Evolutionary conservation across 2,797 vertebrate genomes (phyloP), one percentile per base, ranked within the genome.

Genomic region (Sparus aurata): DNA sequence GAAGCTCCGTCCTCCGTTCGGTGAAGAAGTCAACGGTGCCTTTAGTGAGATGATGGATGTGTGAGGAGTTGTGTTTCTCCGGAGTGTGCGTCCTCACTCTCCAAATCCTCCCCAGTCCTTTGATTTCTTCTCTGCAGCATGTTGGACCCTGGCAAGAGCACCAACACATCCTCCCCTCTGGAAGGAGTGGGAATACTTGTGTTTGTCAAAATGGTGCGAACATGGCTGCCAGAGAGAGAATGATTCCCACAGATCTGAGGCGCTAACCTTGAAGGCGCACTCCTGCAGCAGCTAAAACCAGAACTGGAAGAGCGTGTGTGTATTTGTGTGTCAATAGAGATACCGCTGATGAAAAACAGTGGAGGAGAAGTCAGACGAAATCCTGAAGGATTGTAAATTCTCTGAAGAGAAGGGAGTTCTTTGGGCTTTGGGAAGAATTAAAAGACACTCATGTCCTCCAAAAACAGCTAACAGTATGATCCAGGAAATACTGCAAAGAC

Each of bases 401-500:
- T 82, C 71, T 77, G 69, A 83, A 55, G 54, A 61, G 79, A 60
- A 84, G 74, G 82, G 87, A 88, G 85, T 77, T 78, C 77, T 77
- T 57, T 13, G 50, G 70, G 78, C 75, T 86, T 83, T 73, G 66
- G 58, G 53, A 81, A 77, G 81, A 88, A 88, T 85, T 87, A 82
- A 83, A 85, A 75, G 57, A 82, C 69, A 79, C 59, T 61, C 66
- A 61, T 64, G 75, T 85, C 68, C 54, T 83, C 82, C 77, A 87
- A 89, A 87, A 79, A 83, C 83, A 86, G 79, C 80, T 75, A 90
- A 83, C 54, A 52, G 68, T 43, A 62, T 70, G 79, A 85, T 93
- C 79, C 83, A 90, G 85, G 85, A 89, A 87, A 91, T 82, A 87
- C 82, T 84, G 34, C 80, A 82, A 85, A 91, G 84, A 85, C 79